phyloP scores from a whole-genome alignment of 2,888 invertebrate species.

The Tinea trinotella region DNA sequence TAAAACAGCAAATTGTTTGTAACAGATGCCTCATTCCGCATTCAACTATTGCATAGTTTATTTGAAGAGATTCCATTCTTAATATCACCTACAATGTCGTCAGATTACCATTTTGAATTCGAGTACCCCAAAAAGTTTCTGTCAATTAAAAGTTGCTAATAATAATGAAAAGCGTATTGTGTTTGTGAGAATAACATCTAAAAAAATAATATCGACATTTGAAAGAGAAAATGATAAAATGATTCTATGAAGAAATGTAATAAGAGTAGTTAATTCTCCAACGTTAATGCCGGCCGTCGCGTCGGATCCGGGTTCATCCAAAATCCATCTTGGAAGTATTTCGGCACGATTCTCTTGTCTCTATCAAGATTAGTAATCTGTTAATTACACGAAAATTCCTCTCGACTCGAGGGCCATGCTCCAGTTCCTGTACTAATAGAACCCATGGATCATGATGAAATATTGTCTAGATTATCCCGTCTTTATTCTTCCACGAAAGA shows the following conservation, averaged over 20 bases:
- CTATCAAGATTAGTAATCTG: slow-evolving; percentile 8
- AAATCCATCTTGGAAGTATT: slow-evolving; percentile 9
- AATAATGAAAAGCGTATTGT: neutral
- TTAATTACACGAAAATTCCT: neutral
- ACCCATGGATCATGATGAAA: slow-evolving; percentile 36
- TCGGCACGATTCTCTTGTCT: slow-evolving; percentile 3
- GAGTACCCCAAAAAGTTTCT: too few species aligned
- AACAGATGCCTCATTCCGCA: neutral
- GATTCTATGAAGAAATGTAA: neutral
- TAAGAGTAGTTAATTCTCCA: neutral
- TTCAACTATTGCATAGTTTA: neutral
- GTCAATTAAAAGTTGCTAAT: too few species aligned
- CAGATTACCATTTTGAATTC: too few species aligned
- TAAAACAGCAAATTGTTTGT: neutral
- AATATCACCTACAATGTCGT: neutral
- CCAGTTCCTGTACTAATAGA: slow-evolving; percentile 9
- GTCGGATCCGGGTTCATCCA: neutral
- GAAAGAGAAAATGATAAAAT: slow-evolving; percentile 6
- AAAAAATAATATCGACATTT: neutral
- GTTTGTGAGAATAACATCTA: neutral
- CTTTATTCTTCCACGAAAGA: slow-evolving; percentile 9
- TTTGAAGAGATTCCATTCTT: neutral
- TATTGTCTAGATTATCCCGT: slow-evolving; percentile 33
- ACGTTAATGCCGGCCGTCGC: neutral
- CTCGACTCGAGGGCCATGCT: neutral